A percentile compares a stretch with the other conserved stretches of the same genome.
Conservation (phyloP, 2,113 vertebrate genomes). For the Eurystomus gularis region DNA sequence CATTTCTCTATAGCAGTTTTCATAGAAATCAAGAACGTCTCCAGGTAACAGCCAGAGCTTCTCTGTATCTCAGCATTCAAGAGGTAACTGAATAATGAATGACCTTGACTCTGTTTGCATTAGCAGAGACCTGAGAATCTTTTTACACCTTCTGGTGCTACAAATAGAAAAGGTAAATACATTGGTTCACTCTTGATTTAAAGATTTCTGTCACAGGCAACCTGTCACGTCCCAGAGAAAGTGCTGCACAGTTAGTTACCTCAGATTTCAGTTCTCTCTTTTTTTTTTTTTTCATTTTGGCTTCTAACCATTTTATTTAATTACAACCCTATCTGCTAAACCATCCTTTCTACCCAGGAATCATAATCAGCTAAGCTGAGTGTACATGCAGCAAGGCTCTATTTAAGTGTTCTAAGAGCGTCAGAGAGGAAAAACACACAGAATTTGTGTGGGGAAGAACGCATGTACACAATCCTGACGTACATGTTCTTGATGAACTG, state of each 20-base stretch:
- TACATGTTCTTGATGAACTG: background rate
- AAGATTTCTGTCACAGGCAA: background rate
- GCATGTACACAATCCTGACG: rapidly evolving
- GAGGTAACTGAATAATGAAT: background rate
- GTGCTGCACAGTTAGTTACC: background rate
- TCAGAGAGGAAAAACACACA: background rate
- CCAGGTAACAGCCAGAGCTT: background rate
- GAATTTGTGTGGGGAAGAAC: background rate
- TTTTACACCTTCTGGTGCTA: background rate
- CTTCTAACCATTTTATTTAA: background rate
- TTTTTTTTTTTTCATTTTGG: background rate
- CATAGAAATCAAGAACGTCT: background rate
- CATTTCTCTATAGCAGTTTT: background rate
- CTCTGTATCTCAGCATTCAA: background rate
- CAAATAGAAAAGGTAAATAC: background rate
- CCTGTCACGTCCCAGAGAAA: background rate
- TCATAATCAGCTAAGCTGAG: background rate
- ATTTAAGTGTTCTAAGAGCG: background rate
- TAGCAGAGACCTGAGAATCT: background rate
- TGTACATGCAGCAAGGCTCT: background rate
- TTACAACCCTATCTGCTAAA: background rate
- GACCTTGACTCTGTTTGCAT: background rate
- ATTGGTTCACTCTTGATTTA: background rate
- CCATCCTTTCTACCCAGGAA: background rate
- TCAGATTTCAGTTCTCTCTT: background rate